Conservation (phyloP, 2,113 vertebrate genomes). For the Malaclemys terrapin region DNA sequence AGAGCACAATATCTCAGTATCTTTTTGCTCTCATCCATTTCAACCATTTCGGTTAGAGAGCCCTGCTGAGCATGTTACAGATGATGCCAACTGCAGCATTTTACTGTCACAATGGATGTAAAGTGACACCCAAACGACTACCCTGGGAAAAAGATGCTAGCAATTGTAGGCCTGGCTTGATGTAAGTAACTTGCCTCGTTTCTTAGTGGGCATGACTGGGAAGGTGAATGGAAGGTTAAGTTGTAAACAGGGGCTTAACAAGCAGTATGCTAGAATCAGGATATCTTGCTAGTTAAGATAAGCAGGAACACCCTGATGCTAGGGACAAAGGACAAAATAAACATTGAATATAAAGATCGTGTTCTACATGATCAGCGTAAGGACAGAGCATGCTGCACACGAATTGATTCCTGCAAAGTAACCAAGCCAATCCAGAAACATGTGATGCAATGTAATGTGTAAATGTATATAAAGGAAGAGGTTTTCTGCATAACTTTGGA, state of each 20-base stretch:
- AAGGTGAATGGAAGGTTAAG: background rate
- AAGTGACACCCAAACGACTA: background rate
- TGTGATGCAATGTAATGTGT: background rate
- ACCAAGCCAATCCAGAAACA: background rate
- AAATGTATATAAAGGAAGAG: background rate
- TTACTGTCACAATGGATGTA: background rate
- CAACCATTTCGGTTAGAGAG: accelerated
- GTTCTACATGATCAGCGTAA: background rate
- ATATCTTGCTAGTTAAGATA: background rate
- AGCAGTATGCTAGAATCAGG: background rate
- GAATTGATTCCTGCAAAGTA: background rate
- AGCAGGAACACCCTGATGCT: background rate
- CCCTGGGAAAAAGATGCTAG: background rate
- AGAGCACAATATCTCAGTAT: background rate
- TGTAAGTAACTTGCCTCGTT: background rate
- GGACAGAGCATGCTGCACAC: background rate
- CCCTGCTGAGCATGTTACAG: background rate
- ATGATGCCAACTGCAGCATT: background rate
- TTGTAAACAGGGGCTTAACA: background rate
- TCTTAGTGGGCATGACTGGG: background rate
- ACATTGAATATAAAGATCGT: background rate
- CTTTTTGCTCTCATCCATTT: background rate
- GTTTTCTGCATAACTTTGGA: background rate
- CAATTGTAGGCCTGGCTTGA: background rate
- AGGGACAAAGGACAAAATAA: background rate